A percentile compares a stretch with the other conserved stretches of the same genome.
Conservation (phyloP, 2,888 invertebrate genomes). For the Acholoe squamosa region DNA sequence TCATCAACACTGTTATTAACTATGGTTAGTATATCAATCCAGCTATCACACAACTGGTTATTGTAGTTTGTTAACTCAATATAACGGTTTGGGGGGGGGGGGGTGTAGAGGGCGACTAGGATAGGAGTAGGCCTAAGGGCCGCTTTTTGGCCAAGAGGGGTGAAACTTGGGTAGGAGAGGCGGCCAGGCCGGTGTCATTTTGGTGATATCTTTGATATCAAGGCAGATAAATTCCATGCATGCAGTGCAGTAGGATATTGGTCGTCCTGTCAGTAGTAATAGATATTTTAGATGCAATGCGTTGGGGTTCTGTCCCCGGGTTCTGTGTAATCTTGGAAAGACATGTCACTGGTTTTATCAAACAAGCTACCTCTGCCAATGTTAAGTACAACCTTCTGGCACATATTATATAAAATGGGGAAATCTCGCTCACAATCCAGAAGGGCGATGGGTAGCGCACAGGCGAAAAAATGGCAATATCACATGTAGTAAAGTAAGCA, state of each 20-base stretch:
- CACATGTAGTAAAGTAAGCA: background rate
- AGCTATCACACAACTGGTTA: background rate
- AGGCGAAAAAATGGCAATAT: background rate
- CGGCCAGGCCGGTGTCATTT: too few species aligned
- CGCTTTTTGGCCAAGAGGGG: background rate
- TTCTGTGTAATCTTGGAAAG: too few species aligned
- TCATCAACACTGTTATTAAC: too few species aligned
- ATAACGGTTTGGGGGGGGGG: background rate
- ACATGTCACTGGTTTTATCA: too few species aligned
- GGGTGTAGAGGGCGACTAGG: background rate
- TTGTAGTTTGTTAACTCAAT: too few species aligned
- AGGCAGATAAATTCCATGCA: background rate
- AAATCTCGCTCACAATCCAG: background rate
- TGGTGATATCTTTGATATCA: too few species aligned
- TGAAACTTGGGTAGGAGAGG: background rate
- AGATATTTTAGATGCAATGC: too few species aligned
- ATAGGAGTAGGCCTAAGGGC: background rate
- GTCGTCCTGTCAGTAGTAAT: background rate
- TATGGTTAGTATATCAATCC: too few species aligned
- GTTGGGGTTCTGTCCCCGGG: too few species aligned
- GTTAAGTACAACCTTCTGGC: too few species aligned
- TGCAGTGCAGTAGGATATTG: background rate
- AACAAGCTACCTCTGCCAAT: too few species aligned
- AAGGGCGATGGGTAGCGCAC: background rate
- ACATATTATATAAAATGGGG: background rate